Evolutionary conservation across 2,888 invertebrate species (phyloP), one percentile per base, ranked within the genome.

Genomic region (Neoaliturus tenellus): DNA sequence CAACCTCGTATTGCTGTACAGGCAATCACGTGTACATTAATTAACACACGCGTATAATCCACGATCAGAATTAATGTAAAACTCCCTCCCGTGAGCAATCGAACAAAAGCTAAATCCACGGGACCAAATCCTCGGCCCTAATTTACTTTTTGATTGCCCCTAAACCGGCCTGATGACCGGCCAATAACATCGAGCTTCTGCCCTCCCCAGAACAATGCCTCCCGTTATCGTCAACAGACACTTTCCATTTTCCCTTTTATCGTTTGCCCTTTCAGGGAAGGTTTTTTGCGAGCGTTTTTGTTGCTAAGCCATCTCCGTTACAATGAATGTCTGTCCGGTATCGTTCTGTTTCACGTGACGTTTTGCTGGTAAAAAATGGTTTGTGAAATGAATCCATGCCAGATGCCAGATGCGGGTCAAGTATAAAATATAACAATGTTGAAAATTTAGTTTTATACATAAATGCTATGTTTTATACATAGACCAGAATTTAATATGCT

Each of bases 71-170:
- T 62, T 28, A 62, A 62, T 62, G 62, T 62, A 62, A 62, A 62
- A 55, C 55, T 55, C 55, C 62, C 55, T 5, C 10, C 28, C 14
- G 10, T 25, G 62, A 31, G 28, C 62, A 28, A 62, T 62, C 62
- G 62, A 62, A 62, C 62, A 62, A 62, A 62, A 28, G 62, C 28
- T 58, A 58, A 58, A 58, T 58, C 58, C 58, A 58, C 62, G 62
- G 8, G n/a, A 17, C 62, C 28, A 62, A 62, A 62, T 62, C 62
- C 62, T 31, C 62, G 31, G 62, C 31, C 62, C 62, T 62, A 62
- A 62, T 62, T 62, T 62, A 62, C 62, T 62, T 62, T 62, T 62
- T 62, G 62, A 62, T 62, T 62, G 62, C 62, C 62, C 62, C 62
- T 62, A 62, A 62, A 62, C 62, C 62, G 62, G 3, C 25, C 62